Percentiles rank a stretch among this genome's conserved stretches.
Conservation (phyloP, 2,888 invertebrate species). For the Allacma fusca region DNA sequence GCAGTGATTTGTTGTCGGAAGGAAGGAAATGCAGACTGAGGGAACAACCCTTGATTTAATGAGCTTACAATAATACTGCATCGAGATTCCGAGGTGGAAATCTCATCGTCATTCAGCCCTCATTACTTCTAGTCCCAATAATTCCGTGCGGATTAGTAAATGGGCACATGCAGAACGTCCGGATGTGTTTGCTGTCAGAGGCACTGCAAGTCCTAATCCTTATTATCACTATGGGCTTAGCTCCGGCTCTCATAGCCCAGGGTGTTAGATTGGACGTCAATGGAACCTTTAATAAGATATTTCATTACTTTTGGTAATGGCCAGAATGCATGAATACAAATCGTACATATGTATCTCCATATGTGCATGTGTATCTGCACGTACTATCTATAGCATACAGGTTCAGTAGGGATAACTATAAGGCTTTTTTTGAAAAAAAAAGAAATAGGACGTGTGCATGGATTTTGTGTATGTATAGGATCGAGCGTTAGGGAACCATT, state of each 20-base stretch:
- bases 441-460: too few relatives aligned
- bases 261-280: neutral
- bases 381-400: too few relatives aligned
- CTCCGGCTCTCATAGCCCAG: neutral
- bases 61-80: conserved; percentile 23
- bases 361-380: too few relatives aligned
- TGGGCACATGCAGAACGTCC: conserved; percentile 11
- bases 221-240: neutral
- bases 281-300: neutral
- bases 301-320: neutral
- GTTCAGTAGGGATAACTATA: too few relatives aligned
- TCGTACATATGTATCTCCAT: too few relatives aligned
- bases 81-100: neutral
- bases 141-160: neutral
- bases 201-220: neutral
- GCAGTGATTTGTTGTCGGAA: conserved; percentile 5
- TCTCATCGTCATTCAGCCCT: neutral
- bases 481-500: neutral
- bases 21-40: conserved; percentile 23
- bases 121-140: conserved; percentile 5
- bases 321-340: too few relatives aligned
- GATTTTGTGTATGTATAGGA: too few relatives aligned
- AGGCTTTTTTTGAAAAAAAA: too few relatives aligned
- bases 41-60: conserved; percentile 19
- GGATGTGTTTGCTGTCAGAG: neutral